A percentile compares a stretch with the other conserved stretches of the same genome.
phyloP scores from a whole-genome alignment of 2,113 vertebrate species.

The Plectropomus leopardus region DNA sequence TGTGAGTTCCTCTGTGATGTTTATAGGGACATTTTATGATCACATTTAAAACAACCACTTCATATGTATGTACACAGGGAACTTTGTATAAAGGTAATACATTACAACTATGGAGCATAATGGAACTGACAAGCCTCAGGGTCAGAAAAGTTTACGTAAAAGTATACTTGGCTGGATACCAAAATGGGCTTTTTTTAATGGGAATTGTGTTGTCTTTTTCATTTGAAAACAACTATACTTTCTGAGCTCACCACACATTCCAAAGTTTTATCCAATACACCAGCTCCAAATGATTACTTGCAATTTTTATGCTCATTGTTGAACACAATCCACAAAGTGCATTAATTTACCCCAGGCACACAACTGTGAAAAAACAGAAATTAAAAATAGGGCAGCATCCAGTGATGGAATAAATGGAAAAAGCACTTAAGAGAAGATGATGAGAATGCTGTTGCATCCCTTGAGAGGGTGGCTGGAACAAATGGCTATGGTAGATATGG shows the following conservation, averaged over 20 bases:
- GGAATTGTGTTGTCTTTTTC: conserved; percentile 14
- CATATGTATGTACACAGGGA: not conserved
- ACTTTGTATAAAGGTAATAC: not conserved
- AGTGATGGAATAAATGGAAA: conserved; percentile 57
- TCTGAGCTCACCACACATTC: conserved; percentile 43
- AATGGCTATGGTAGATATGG: conserved; percentile 72
- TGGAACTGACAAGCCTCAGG: conserved; percentile 7
- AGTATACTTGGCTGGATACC: conserved; percentile 24
- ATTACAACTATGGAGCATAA: not conserved
- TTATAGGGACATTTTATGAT: conserved; percentile 28
- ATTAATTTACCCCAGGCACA: conserved; percentile 45
- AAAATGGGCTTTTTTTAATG: conserved; percentile 6
- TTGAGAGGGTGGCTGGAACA: conserved; percentile 57
- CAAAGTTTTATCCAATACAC: conserved; percentile 45
- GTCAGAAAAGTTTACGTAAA: conserved; percentile 11
- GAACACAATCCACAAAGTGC: conserved; percentile 58
- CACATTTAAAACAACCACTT: not conserved
- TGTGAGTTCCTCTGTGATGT: conserved; percentile 24
- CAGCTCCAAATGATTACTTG: conserved; percentile 58
- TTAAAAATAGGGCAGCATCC: conserved; percentile 47
- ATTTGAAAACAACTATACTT: conserved; percentile 42
- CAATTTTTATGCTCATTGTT: conserved; percentile 54
- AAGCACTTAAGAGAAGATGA: conserved; percentile 54
- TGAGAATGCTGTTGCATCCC: conserved; percentile 57
- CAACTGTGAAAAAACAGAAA: conserved; percentile 48